Conservation (phyloP, 2,888 invertebrate species). For the Drosophila kanekoi region DNA sequence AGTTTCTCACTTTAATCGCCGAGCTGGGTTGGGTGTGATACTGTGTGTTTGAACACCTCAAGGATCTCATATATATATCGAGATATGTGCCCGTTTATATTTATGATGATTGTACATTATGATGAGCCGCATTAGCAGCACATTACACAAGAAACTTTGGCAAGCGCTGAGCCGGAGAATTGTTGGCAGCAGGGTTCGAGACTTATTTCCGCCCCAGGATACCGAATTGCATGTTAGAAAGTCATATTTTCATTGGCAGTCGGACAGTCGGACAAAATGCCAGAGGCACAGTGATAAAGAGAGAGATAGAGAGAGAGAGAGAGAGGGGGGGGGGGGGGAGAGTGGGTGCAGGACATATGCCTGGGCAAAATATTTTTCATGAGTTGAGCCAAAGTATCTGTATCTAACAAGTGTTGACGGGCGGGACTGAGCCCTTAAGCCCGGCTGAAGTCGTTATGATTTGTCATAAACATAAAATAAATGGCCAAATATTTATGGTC, state of each 20-base stretch:
- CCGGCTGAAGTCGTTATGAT: constrained; percentile 77
- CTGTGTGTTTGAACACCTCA: constrained; percentile 32
- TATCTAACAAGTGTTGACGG: constrained; percentile 73
- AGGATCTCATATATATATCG: constrained; percentile 30
- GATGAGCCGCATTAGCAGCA: constrained; percentile 70
- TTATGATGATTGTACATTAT: constrained; percentile 77
- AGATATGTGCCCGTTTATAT: constrained; percentile 60
- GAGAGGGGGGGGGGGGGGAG: no score
- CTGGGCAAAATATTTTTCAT: constrained; percentile 61
- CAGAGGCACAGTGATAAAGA: constrained; percentile 3
- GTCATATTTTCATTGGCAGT: constrained; percentile 67
- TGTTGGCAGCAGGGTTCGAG: constrained; percentile 14
- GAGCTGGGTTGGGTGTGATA: constrained; percentile 9
- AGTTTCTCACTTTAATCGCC: neutral
- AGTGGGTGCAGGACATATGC: constrained; percentile 34
- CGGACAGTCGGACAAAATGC: constrained; percentile 14
- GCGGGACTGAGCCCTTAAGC: constrained; percentile 71
- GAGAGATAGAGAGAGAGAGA: neutral
- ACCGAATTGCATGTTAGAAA: constrained; percentile 63
- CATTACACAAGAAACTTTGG: constrained; percentile 53
- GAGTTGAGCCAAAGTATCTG: constrained; percentile 61
- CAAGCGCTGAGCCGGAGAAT: constrained; percentile 27
- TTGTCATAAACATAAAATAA: constrained; percentile 81
- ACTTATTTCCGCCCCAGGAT: constrained; percentile 17
- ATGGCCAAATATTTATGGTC: constrained; percentile 79